phyloP scores from a whole-genome alignment of 2,888 invertebrate genomes.

The Diarsia rubi region DNA sequence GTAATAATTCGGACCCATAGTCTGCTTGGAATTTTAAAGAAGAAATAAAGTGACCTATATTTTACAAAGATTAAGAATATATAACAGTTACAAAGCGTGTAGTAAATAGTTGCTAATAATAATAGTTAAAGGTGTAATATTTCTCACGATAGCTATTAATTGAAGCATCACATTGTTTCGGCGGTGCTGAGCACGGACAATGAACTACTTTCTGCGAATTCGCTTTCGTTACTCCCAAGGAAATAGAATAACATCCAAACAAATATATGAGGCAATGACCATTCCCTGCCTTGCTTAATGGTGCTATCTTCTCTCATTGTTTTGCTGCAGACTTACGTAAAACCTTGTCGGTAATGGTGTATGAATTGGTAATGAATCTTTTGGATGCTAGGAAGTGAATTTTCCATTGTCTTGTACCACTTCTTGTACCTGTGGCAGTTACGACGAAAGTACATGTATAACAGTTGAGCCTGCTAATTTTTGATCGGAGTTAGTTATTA shows the following conservation, averaged over 20 bases:
- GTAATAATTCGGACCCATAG: neutral
- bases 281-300: constrained; percentile 84
- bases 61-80: constrained; percentile 40
- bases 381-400: constrained; percentile 83
- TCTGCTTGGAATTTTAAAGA: neutral
- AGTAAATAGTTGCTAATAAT: constrained; percentile 50
- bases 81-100: constrained; percentile 28
- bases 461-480: constrained; percentile 45
- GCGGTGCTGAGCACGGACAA: constrained; percentile 73
- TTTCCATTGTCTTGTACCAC: constrained; percentile 76
- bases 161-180: constrained; percentile 67
- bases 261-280: constrained; percentile 87
- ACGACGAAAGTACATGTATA: constrained; percentile 42
- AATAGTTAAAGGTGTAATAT: constrained; percentile 57
- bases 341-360: constrained; percentile 83
- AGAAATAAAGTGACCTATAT: constrained; percentile 10
- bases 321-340: constrained; percentile 85
- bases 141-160: constrained; percentile 70
- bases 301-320: constrained; percentile 88
- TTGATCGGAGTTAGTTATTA: constrained; percentile 53
- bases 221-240: constrained; percentile 82
- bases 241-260: constrained; percentile 78
- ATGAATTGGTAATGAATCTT: constrained; percentile 85
- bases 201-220: constrained; percentile 79
- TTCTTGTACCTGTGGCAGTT: constrained; percentile 63